These are phyloP conservation scores for Toxonevra muliebris DNA, from an alignment of 2,888 invertebrate species.

Conservation along the genomic window DNA sequence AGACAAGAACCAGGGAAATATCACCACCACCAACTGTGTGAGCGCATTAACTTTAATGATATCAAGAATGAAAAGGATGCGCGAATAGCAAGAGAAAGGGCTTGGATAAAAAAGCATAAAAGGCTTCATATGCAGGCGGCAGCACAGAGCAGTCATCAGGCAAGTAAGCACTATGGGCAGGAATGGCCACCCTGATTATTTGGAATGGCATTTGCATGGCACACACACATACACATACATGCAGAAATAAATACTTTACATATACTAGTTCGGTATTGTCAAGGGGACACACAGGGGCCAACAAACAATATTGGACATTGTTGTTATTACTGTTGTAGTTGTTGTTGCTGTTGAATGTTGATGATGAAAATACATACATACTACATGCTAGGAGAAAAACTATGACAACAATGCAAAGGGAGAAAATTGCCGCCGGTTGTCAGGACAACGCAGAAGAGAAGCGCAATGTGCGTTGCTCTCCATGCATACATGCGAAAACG, in stretches of 20 bases:
- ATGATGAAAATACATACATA: background rate
- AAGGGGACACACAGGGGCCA: background rate
- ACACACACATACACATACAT: background rate
- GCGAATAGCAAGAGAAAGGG: background rate
- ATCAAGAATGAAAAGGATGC: constrained; percentile 17
- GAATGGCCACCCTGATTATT: constrained; percentile 7
- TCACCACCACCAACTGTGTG: constrained; percentile 11
- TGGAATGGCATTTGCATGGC: background rate
- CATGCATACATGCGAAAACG: background rate
- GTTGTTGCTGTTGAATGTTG: background rate
- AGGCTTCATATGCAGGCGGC: background rate
- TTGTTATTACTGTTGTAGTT: background rate
- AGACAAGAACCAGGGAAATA: background rate
- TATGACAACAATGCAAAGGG: constrained; percentile 4
- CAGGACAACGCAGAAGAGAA: background rate
- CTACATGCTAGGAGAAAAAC: background rate
- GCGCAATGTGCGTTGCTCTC: background rate
- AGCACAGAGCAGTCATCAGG: background rate
- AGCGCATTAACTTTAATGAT: constrained; percentile 21
- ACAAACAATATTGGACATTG: background rate
- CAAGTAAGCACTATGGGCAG: background rate
- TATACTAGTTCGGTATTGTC: too few species aligned
- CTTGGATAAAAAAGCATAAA: background rate
- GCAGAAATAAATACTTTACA: too few species aligned
- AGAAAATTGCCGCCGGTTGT: background rate